Percentiles rank a stretch among this genome's conserved stretches.
These are phyloP conservation scores for Hylaeus volcanicus DNA, from an alignment of 1,140 invertebrate species.

Conservation along the genomic window DNA sequence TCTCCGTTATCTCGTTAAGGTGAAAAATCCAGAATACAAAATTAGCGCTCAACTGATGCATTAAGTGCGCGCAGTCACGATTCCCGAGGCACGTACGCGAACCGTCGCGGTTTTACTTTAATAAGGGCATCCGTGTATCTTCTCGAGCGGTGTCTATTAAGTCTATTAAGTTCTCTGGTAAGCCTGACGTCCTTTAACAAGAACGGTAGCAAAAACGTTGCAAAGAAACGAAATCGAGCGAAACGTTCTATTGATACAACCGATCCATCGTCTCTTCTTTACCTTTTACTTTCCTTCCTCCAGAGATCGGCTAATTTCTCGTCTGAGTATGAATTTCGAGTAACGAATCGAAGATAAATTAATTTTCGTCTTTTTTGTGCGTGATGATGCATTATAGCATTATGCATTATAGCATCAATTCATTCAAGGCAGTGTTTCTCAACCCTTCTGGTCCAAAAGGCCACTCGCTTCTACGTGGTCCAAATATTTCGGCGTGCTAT, in stretches of 20 bases:
- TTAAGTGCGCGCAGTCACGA: background rate
- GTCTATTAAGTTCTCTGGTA: background rate
- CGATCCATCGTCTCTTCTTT: background rate
- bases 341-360: no score
- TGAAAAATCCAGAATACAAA: background rate
- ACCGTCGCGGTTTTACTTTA: background rate
- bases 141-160: conserved; percentile 4
- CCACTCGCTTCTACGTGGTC: no score
- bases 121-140: background rate
- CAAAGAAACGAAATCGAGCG: background rate
- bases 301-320: no score
- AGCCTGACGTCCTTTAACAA: background rate
- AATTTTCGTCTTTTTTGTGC: no score
- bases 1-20: background rate
- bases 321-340: no score
- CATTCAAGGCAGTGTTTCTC: no score
- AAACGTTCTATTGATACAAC: background rate
- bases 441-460: no score
- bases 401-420: no score
- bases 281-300: background rate
- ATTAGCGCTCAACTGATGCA: background rate
- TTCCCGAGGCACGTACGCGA: background rate
- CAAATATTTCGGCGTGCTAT: no score
- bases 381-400: no score
- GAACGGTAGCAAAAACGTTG: background rate